These are phyloP conservation scores for Deroplatys truncata DNA, from an alignment of 2,888 invertebrate genomes.

Conservation along the genomic window DNA sequence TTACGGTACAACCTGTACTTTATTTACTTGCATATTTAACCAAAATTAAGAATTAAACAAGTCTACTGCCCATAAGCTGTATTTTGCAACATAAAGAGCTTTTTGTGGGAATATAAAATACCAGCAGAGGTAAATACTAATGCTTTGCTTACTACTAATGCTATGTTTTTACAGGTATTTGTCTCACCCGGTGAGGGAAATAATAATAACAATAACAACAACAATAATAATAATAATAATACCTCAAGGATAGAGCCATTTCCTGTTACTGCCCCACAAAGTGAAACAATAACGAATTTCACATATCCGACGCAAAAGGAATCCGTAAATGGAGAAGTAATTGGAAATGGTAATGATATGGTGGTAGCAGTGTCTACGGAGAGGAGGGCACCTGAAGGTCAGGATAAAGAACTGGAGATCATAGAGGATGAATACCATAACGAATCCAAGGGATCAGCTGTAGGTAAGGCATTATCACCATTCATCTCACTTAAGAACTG, in stretches of 20 bases:
- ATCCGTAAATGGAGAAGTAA: conserved; percentile 8
- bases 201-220: background rate
- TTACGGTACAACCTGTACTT: too few relatives aligned
- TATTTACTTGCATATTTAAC: too few relatives aligned
- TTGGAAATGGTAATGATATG: background rate
- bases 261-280: background rate
- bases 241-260: background rate
- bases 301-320: background rate
- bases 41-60: too few relatives aligned
- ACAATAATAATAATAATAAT: too few relatives aligned
- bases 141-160: too few relatives aligned
- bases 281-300: background rate
- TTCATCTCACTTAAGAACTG: background rate
- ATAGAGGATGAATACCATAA: conserved; percentile 41
- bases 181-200: conserved; percentile 3
- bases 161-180: conserved; percentile 5
- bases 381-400: conserved; percentile 75
- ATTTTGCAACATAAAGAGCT: too few relatives aligned
- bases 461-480: conserved; percentile 13
- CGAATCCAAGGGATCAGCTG: conserved; percentile 14
- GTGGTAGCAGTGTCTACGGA: conserved; percentile 9
- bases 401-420: conserved; percentile 65
- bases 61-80: too few relatives aligned
- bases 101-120: too few relatives aligned
- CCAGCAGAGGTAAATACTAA: too few relatives aligned